Percentiles rank a stretch among this genome's conserved stretches.
Evolutionary conservation across 2,113 vertebrate genomes (phyloP).

Genomic region (Peromyscus californicus): DNA sequence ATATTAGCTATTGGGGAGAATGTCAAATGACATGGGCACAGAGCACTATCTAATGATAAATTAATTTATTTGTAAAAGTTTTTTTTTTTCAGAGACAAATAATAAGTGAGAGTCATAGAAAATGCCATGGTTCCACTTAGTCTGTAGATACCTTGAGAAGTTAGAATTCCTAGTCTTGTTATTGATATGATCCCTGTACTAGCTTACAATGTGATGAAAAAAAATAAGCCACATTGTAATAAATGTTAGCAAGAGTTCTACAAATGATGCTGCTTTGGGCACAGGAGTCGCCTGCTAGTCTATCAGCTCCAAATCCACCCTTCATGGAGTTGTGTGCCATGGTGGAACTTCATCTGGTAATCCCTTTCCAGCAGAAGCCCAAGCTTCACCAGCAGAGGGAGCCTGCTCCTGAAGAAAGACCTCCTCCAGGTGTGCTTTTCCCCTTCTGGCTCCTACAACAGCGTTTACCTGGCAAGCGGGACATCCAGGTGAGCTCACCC

Average conservation of each 20-base stretch:
- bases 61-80: not conserved
- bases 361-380: not conserved
- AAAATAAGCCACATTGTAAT: constrained; percentile 4
- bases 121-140: not conserved
- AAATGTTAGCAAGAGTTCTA: not conserved
- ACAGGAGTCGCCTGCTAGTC: not conserved
- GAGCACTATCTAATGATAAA: constrained; percentile 50
- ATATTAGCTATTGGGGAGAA: not conserved
- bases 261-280: not conserved
- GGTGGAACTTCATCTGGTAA: not conserved
- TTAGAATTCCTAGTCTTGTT: not conserved
- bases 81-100: not conserved
- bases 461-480: not conserved
- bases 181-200: not conserved
- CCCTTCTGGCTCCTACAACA: not conserved
- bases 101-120: not conserved
- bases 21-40: not conserved
- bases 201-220: not conserved
- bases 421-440: not conserved
- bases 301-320: not conserved
- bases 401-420: not conserved
- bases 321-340: not conserved
- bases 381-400: not conserved
- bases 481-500: not conserved
- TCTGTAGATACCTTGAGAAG: not conserved